These are phyloP conservation scores for Rhysida immarginata DNA, from an alignment of 1,140 invertebrate genomes.

Conservation along the genomic window DNA sequence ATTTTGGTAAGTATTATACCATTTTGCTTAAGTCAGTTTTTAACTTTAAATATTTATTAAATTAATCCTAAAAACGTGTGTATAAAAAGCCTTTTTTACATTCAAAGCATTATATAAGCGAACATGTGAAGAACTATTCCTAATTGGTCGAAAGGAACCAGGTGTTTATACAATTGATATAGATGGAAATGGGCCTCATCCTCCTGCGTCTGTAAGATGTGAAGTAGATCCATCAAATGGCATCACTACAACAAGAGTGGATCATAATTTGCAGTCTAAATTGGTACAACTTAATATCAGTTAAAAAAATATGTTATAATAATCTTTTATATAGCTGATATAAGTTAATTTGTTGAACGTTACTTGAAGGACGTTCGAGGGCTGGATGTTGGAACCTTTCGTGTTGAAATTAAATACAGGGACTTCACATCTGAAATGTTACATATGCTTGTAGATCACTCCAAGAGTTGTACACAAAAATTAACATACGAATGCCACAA, in stretches of 20 bases:
- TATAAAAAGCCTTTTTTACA: neutral
- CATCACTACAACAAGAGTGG: conserved; percentile 75
- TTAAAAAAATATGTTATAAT: neutral
- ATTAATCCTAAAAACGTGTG: neutral
- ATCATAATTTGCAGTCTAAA: conserved; percentile 57
- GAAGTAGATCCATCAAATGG: conserved; percentile 61
- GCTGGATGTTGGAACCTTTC: conserved; percentile 44
- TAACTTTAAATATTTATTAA: too few relatives aligned
- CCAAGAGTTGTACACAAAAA: conserved; percentile 72
- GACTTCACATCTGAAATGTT: conserved; percentile 80
- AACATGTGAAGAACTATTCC: conserved; percentile 78
- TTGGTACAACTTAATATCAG: neutral
- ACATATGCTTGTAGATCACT: conserved; percentile 72
- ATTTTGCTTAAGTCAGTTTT: neutral
- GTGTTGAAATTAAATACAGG: conserved; percentile 66
- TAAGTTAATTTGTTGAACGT: too few relatives aligned
- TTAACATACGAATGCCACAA: conserved; percentile 83
- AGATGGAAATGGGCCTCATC: conserved; percentile 78
- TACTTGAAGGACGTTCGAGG: conserved; percentile 50
- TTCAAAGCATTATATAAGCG: conserved; percentile 59
- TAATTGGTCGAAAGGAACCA: conserved; percentile 64
- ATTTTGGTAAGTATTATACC: conserved; percentile 50
- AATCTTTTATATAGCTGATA: conserved; percentile 2
- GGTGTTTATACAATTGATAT: conserved; percentile 82
- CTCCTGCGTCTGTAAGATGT: conserved; percentile 76